Base-by-base conservation (phyloP, 2,113 vertebrate genomes). In the Sardina pilchardus region DNA sequence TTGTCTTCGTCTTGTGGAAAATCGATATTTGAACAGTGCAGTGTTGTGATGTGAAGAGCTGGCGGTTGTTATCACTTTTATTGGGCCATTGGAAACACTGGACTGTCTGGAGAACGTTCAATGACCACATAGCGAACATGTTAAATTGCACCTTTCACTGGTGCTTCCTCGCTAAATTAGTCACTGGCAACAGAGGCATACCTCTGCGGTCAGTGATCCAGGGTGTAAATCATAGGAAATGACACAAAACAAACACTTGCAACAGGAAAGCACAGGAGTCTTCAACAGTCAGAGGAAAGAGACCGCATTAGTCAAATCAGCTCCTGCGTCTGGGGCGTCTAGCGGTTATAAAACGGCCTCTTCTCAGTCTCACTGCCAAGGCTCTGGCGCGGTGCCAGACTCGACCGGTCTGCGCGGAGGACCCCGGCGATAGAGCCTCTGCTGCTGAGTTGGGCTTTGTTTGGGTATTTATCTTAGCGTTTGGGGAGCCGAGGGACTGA, bases 21-120 rank as follows among this genome's bases (percentile, higher is more conserved):
- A 91, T 92, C 89, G 89, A 88, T 44, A 44, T 80, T 53, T 83
- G 89, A 87, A 84, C 87, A 90, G 86, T 88, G 85, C 59, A 82
- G 85, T 63, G 82, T 85, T 83, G 89, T 59, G 81, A 84, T 87
- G 85, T 87, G 86, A 89, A 94, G 94, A 91, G 91, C 90, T 91
- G 92, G 92, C 94, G 95, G 95, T 94, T 94, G 92, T 83, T 34
- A 36, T 59, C 19, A 59, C 17, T 78, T 78, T 78, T 78, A 78
- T 36, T 78, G 30, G 30, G 14, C 30, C 34, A 5, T 34, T 78
- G 12, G 12, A 78, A 78, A 67, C n/a, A 67, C 63, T 67, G 63
- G 26, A 30, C 8, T 26, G 63, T 67, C 16, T 63, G 56, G 56
- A n/a, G 9, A 63, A 24, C 6, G 16, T 53, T 17, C 16, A 53